These are phyloP conservation scores for Phylloscopus trochilus DNA, from an alignment of 2,113 vertebrate species.

Conservation along the genomic window DNA sequence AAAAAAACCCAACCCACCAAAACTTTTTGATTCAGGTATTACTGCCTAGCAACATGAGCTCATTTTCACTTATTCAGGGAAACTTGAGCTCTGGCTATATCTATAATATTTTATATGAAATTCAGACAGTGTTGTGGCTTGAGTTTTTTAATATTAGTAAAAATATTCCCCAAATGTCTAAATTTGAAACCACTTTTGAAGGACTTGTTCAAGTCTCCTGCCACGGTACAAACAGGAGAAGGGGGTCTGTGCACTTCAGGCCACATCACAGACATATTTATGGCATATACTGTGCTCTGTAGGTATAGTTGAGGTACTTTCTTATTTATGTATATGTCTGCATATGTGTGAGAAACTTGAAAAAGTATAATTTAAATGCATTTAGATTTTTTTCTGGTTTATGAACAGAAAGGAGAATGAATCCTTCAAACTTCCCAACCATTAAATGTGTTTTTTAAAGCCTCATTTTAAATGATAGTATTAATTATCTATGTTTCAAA, in stretches of 20 bases:
- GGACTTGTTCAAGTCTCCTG: neutral
- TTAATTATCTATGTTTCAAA: neutral
- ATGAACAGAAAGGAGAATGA: neutral
- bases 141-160: neutral
- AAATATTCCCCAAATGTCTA: neutral
- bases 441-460: neutral
- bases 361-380: neutral
- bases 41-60: neutral
- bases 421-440: neutral
- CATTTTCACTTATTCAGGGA: neutral
- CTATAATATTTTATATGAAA: neutral
- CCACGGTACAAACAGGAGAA: neutral
- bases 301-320: neutral
- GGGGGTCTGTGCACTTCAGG: accelerated
- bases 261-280: neutral
- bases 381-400: neutral
- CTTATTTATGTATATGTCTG: accelerated
- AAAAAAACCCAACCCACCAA: neutral
- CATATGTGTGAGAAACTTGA: neutral
- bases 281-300: accelerated
- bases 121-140: neutral
- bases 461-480: neutral
- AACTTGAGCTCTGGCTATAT: neutral
- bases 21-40: neutral
- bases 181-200: neutral